Conservation (phyloP, 2,113 vertebrate species). For the Hippoglossus stenolepis region DNA sequence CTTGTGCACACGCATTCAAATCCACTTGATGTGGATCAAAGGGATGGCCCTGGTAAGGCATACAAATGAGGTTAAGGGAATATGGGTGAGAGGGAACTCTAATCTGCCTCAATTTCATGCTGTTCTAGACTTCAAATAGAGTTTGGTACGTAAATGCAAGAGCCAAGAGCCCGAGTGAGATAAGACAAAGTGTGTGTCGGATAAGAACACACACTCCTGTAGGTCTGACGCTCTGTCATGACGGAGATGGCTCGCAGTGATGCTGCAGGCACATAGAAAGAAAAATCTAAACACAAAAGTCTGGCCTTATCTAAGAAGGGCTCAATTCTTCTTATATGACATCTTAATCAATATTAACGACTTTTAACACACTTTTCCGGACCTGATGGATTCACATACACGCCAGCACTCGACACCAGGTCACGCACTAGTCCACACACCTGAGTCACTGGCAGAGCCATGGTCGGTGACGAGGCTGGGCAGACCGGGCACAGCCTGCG, state of each 20-base stretch:
- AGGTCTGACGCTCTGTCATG: conserved; percentile 53
- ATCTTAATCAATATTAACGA: not conserved
- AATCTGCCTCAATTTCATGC: conserved; percentile 76
- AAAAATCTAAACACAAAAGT: conserved; percentile 16
- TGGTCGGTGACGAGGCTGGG: conserved; percentile 89
- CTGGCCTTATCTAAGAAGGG: not conserved
- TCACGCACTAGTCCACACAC: conserved; percentile 66
- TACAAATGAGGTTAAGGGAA: conserved; percentile 75
- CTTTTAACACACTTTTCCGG: not conserved
- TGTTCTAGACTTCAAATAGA: conserved; percentile 70
- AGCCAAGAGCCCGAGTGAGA: conserved; percentile 56
- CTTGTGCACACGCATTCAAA: conserved; percentile 38
- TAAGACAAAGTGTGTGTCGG: conserved; percentile 59
- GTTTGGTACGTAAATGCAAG: conserved; percentile 48
- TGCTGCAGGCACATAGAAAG: conserved; percentile 25
- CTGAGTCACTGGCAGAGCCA: conserved; percentile 91
- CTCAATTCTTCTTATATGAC: not conserved
- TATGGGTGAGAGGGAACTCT: conserved; percentile 65
- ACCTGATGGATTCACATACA: not conserved
- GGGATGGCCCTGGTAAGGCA: conserved; percentile 58
- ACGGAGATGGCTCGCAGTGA: conserved; percentile 35
- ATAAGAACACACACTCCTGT: conserved; percentile 48
- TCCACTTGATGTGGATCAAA: conserved; percentile 75
- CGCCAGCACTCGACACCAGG: not conserved
- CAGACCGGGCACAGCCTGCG: conserved; percentile 93